Conservation (phyloP, 2,113 vertebrate species). For the Albula glossodonta region DNA sequence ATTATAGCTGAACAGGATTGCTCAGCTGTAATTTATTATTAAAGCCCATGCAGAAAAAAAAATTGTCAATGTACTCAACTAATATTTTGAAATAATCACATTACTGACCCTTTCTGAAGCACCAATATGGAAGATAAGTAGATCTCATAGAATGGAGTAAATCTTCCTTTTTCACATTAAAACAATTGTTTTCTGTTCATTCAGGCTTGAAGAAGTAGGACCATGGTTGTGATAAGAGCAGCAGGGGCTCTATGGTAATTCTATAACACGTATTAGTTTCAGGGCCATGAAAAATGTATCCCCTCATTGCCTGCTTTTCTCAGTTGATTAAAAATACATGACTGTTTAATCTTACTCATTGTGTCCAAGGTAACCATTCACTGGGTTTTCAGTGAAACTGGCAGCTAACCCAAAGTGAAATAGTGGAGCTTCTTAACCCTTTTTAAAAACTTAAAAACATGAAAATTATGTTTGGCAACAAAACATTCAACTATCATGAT, state of each 20-base stretch:
- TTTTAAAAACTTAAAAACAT: too few species aligned
- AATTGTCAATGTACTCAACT: background rate
- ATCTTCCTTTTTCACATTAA: background rate
- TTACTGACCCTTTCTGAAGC: background rate
- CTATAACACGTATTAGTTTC: slow-evolving; percentile 49
- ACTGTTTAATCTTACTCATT: slow-evolving; percentile 37
- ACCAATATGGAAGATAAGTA: background rate
- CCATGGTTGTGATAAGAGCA: background rate
- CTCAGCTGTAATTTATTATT: background rate
- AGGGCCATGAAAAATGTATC: slow-evolving; percentile 60
- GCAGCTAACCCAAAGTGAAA: background rate
- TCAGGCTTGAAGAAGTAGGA: background rate
- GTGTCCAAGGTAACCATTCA: slow-evolving; percentile 9
- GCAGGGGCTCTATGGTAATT: slow-evolving; percentile 17
- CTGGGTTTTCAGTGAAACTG: background rate
- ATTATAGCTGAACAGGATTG: background rate
- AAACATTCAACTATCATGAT: too few species aligned
- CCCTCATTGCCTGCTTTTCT: slow-evolving; percentile 46
- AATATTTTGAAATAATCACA: background rate
- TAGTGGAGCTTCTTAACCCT: too few species aligned
- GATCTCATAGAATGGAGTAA: background rate
- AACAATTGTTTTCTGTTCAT: background rate
- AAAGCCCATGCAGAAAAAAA: background rate
- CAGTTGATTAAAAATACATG: slow-evolving; percentile 62
- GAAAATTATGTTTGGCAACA: too few species aligned